Evolutionary conservation across 2,888 invertebrate genomes (phyloP), one percentile per base, ranked within the genome.

Genomic region (Troilus luridus): DNA sequence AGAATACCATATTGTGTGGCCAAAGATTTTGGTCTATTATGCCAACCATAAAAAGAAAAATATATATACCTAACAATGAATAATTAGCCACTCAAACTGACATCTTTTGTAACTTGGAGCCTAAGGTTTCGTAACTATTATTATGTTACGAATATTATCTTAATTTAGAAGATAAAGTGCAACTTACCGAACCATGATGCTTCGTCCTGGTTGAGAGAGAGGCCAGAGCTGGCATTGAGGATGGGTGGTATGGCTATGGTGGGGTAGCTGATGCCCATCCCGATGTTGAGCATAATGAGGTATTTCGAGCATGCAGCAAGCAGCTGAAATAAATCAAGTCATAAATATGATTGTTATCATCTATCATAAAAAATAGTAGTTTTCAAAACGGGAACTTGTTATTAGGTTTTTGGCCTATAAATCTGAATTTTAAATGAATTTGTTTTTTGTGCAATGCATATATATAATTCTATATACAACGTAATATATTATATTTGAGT

Each of bases 241-340:
- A 92, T 89, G 1, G 92, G 91, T 11, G 92, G 92, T 54, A 92
- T 92, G 81, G 92, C 92, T 14, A 92, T 91, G 11, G 92, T 90
- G 0, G 92, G 91, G 56, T 91, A 92, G 7, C 91, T 90, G 7
- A 92, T 91, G 8, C 91, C 92, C 92, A 92, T 92, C 12, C 92
- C 92, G 24, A 92, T 92, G 90, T 92, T 91, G 56, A 92, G 85
- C 60, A 92, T 91, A 59, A 91, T 92, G 17, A 92, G 90, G 81
- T 92, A 92, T 58, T 92, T 92, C 10, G 92, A 92, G 27, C 88
- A 91, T 54, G 91, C 89, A 8, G 92, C 92, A 54, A 91, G 17
- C 41, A 92, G 88, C 92, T 92, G 88, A 27, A 91, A 92, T 27
- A 88, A 17, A 41, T 72, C 11, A 62, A 62, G 21, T 62, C 21